A percentile compares a stretch with the other conserved stretches of the same genome.
phyloP scores from a whole-genome alignment of 2,888 invertebrate genomes.

The Drosophila limbata region DNA sequence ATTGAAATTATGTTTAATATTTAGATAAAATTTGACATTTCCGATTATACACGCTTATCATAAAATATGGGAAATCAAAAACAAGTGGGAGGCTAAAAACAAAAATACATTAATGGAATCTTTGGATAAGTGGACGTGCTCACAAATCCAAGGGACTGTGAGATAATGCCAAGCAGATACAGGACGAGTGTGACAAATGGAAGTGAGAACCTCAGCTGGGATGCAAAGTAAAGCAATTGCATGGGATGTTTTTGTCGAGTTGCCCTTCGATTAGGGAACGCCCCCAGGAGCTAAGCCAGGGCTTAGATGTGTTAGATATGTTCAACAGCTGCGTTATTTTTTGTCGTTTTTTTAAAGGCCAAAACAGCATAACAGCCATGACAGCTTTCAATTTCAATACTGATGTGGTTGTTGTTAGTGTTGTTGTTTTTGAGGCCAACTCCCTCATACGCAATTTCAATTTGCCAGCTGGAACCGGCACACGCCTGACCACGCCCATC shows the following conservation, averaged over 20 bases:
- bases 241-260: constrained; percentile 34
- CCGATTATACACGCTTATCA: constrained; percentile 2
- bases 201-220: constrained; percentile 67
- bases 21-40: not conserved
- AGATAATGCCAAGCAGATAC: constrained; percentile 24
- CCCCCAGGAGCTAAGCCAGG: constrained; percentile 66
- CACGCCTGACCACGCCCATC: constrained; percentile 66
- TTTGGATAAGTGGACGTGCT: constrained; percentile 67
- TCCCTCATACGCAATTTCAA: constrained; percentile 67
- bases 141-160: constrained; percentile 24
- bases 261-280: constrained; percentile 41
- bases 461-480: constrained; percentile 50
- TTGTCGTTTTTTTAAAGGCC: constrained; percentile 6
- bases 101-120: constrained; percentile 49
- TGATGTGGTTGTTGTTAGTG: constrained; percentile 1
- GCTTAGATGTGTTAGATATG: constrained; percentile 79
- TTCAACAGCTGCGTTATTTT: constrained; percentile 78
- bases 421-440: not conserved
- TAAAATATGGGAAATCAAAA: not conserved
- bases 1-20: too few relatives aligned
- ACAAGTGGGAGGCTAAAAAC: constrained; percentile 1
- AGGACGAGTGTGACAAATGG: constrained; percentile 70
- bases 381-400: constrained; percentile 77
- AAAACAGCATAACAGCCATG: constrained; percentile 52
- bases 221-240: constrained; percentile 57